Evolutionary conservation across 1,140 invertebrate species (phyloP).

Genomic region (Drosophila erecta): DNA sequence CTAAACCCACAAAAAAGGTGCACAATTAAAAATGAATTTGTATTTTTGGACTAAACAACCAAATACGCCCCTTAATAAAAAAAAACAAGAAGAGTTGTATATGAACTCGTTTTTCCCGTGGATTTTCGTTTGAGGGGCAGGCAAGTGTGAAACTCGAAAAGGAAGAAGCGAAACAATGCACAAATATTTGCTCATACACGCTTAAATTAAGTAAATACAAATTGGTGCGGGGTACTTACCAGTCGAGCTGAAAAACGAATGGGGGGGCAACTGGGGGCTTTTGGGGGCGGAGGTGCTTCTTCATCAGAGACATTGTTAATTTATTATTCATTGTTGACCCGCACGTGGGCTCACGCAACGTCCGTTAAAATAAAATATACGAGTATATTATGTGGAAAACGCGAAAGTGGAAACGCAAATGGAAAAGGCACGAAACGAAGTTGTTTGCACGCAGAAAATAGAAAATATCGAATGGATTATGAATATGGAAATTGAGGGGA

Average conservation of each 20-base stretch:
- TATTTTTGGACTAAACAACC: conserved; percentile 22
- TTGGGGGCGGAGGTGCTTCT: conserved; percentile 18
- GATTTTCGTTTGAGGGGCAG: conserved; percentile 14
- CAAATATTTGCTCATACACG: conserved; percentile 75
- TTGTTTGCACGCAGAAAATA: background rate
- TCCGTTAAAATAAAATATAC: conserved; percentile 35
- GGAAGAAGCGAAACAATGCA: conserved; percentile 57
- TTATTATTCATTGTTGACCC: conserved; percentile 53
- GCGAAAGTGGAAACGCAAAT: conserved; percentile 13
- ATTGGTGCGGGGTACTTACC: conserved; percentile 62
- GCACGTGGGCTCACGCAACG: conserved; percentile 44
- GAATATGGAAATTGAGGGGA: conserved; percentile 34
- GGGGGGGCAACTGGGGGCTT: background rate
- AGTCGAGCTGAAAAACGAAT: conserved; percentile 52
- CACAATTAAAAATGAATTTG: conserved; percentile 72
- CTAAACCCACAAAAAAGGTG: conserved; percentile 25
- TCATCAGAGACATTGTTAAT: conserved; percentile 48
- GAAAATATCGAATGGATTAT: conserved; percentile 30
- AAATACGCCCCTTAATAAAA: background rate
- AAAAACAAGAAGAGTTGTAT: background rate
- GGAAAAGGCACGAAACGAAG: conserved; percentile 9
- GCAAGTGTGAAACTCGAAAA: conserved; percentile 50
- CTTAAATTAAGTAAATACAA: conserved; percentile 56
- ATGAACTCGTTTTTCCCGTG: background rate
- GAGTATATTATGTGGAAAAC: conserved; percentile 10